phyloP scores from a whole-genome alignment of 2,888 invertebrate genomes.

The Globia sparganii region DNA sequence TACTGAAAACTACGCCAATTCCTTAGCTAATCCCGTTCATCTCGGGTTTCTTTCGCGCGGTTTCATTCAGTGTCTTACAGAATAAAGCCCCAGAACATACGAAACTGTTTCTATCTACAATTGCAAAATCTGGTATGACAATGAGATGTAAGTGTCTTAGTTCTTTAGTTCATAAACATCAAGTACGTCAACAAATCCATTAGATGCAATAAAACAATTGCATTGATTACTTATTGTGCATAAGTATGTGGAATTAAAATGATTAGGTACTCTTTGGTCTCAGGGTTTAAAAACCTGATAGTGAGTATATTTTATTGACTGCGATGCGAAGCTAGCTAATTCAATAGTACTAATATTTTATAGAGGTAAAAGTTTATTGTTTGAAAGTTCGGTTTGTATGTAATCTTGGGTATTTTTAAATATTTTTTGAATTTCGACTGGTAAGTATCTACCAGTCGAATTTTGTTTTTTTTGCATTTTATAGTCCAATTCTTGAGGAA shows the following conservation, averaged over 20 bases:
- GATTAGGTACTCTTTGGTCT: conserved; percentile 25
- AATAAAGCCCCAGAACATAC: not conserved
- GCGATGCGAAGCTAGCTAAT: not conserved
- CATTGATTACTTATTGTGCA: conserved; percentile 13
- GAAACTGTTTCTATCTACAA: not conserved
- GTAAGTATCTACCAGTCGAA: not conserved
- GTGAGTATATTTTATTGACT: conserved; percentile 12
- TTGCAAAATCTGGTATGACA: not conserved
- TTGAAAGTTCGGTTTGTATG: not conserved
- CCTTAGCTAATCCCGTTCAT: too few species aligned
- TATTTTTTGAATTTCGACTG: too few species aligned
- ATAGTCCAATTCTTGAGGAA: not conserved
- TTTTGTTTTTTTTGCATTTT: not conserved
- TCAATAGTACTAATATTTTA: not conserved
- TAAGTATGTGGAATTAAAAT: conserved; percentile 24
- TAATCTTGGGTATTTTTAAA: too few species aligned
- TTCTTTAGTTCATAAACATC: conserved; percentile 3
- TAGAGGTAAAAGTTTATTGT: not conserved
- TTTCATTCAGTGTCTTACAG: too few species aligned
- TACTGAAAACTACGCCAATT: too few species aligned
- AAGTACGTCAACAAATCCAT: conserved; percentile 44
- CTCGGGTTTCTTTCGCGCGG: too few species aligned
- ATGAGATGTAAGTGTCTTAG: not conserved
- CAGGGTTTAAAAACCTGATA: conserved; percentile 41
- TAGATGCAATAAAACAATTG: conserved; percentile 19